These are phyloP conservation scores for Hydropsyche tenuis DNA, from an alignment of 1,140 invertebrate species.

Conservation along the genomic window DNA sequence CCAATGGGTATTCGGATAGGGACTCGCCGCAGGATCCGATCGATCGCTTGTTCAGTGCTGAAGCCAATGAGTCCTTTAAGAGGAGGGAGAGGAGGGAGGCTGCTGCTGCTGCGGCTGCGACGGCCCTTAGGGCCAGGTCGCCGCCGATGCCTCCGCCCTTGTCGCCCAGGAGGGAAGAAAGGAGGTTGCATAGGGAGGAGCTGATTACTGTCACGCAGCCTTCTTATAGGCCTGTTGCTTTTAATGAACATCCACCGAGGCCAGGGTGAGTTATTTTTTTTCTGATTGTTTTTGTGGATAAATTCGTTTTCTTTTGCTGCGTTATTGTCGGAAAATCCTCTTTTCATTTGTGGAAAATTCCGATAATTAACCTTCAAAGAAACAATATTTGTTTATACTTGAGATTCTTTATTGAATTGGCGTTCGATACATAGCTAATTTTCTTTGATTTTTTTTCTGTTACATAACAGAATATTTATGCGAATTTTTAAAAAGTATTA, in stretches of 20 bases:
- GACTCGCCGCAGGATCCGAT: conserved; percentile 55
- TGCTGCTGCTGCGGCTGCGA: conserved; percentile 36
- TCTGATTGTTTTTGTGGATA: no score
- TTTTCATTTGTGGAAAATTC: no score
- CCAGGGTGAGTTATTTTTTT: conserved; percentile 41
- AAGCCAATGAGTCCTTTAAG: conserved; percentile 46
- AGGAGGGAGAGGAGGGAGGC: conserved; percentile 46
- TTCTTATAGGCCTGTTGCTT: background rate
- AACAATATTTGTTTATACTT: no score
- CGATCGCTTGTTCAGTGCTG: conserved; percentile 46
- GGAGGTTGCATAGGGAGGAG: conserved; percentile 56
- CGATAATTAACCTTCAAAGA: no score
- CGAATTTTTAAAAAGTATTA: no score
- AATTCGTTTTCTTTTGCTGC: no score
- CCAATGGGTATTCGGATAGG: conserved; percentile 50
- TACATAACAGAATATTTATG: no score
- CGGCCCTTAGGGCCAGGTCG: conserved; percentile 51
- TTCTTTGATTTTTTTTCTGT: no score
- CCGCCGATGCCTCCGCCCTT: conserved; percentile 52
- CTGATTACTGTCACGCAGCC: conserved; percentile 55
- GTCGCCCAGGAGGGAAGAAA: conserved; percentile 56
- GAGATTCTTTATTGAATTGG: no score
- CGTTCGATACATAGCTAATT: no score
- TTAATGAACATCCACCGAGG: conserved; percentile 22
- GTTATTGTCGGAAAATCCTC: no score